Percentiles rank a stretch among this genome's conserved stretches.
phyloP scores from a whole-genome alignment of 2,888 invertebrate species.

The Halictus quadricinctus region DNA sequence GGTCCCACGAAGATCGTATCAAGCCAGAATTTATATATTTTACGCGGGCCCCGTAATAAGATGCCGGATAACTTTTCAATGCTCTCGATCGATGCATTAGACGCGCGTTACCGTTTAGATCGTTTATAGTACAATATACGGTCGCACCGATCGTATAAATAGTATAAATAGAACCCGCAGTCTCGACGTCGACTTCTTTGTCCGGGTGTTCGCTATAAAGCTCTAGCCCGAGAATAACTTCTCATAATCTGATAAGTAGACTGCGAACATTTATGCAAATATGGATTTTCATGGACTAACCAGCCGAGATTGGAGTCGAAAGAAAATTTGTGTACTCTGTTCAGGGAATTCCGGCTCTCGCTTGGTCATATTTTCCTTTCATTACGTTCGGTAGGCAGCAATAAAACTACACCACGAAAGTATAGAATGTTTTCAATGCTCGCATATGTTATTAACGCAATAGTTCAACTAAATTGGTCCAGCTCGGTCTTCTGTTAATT shows the following conservation, averaged over 20 bases:
- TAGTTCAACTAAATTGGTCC: neutral
- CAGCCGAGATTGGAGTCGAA: neutral
- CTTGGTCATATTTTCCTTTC: neutral
- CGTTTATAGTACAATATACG: neutral
- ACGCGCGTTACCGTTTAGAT: conserved; percentile 3
- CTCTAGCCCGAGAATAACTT: conserved; percentile 8
- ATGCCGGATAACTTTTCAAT: neutral
- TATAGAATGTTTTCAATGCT: too few species aligned
- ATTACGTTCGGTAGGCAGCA: neutral
- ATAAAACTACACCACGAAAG: neutral
- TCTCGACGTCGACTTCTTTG: neutral
- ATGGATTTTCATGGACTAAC: neutral
- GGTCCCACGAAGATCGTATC: neutral
- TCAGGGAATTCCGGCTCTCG: neutral
- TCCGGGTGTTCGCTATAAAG: neutral
- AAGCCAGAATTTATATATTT: neutral
- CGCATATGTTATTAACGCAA: neutral
- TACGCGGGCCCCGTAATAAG: neutral
- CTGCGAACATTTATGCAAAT: neutral
- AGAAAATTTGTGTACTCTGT: neutral
- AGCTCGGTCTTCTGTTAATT: neutral
- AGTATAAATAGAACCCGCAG: neutral
- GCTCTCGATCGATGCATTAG: neutral
- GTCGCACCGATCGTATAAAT: neutral
- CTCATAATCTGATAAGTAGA: neutral